Evolutionary conservation across 2,888 invertebrate species (phyloP), one percentile per base, ranked within the genome.

Genomic region (Drosophila paranaensis): DNA sequence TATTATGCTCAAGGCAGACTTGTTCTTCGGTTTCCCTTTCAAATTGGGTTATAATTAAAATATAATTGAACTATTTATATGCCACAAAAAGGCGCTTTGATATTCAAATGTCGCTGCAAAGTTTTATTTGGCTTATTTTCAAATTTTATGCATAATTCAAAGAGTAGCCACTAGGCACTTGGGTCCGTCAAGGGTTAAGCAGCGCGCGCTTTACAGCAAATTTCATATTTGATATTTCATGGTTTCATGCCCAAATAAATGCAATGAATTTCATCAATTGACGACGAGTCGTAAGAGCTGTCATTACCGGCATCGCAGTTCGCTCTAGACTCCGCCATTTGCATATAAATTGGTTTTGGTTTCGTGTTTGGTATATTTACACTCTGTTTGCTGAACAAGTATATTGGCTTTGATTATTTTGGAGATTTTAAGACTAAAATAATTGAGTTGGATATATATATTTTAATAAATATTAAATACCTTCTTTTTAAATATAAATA

Each of bases 341-440:
- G 90, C 90, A 90, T 90, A 90, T 90, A 90, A 90, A 90, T 90
- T 90, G 90, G 77, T 88, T 90, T 90, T 88, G 71, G 65, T 64
- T 71, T 67, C 75, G 72, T 74, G 67, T 71, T 67, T 70, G 60
- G 46, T 74, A 70, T 60, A 69, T 71, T 70, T 56, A 43, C 35
- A 35, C 56, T 2, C 56, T 56, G 20, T 43, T 10, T 1, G 10
- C 3, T 3, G 20, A 25, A 6, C 0, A 14, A 42, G 56, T 43
- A 56, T 43, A 56, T 56, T 43, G 33, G 35, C 11, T 56, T 14
- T 20, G 16, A 9, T 10, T 33, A 42, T 16, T 42, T 16, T 42
- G 0, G 8, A 3, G 1, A 9, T 42, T 2, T 42, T 16, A 42
- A 9, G 33, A 42, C n/a, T 40, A 9, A 40, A n/a, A 16, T 40